A percentile compares a stretch with the other conserved stretches of the same genome.
Evolutionary conservation across 1,140 invertebrate species (phyloP).

Genomic region (Idris sp.): DNA sequence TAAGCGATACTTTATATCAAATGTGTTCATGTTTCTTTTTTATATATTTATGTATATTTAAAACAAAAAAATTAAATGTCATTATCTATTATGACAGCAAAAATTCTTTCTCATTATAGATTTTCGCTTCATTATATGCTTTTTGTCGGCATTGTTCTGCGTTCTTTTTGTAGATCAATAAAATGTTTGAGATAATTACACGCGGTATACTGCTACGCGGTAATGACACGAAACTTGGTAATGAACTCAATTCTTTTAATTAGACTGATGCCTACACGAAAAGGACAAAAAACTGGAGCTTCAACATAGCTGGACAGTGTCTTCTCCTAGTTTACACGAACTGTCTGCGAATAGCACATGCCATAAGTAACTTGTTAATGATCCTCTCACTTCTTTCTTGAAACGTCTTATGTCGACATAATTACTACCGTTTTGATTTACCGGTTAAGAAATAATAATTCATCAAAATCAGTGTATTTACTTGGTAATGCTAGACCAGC

Average conservation of each 20-base stretch:
- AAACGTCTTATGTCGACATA: slow-evolving; percentile 42
- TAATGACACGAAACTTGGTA: slow-evolving; percentile 49
- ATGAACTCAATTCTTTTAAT: slow-evolving; percentile 63
- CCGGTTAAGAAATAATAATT: slow-evolving; percentile 30
- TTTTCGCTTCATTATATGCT: slow-evolving; percentile 15
- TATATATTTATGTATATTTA: too few species aligned
- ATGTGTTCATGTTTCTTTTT: too few species aligned
- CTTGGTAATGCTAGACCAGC: slow-evolving; percentile 3
- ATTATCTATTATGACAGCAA: background rate
- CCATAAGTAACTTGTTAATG: slow-evolving; percentile 30
- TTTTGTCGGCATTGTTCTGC: slow-evolving; percentile 16
- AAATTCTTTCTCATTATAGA: slow-evolving; percentile 16
- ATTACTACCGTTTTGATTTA: slow-evolving; percentile 57
- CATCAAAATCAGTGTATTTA: slow-evolving; percentile 20
- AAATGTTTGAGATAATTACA: slow-evolving; percentile 39
- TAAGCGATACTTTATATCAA: too few species aligned
- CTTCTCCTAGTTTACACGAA: slow-evolving; percentile 48
- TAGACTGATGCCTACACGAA: slow-evolving; percentile 64
- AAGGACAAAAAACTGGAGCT: slow-evolving; percentile 65
- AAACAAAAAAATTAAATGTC: too few species aligned
- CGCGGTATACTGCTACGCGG: slow-evolving; percentile 34
- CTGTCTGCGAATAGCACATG: slow-evolving; percentile 12
- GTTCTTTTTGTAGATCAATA: slow-evolving; percentile 21
- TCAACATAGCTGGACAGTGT: slow-evolving; percentile 37
- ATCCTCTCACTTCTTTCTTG: slow-evolving; percentile 50